Evolutionary conservation across 1,140 invertebrate genomes (phyloP).

Genomic region (Coboldia fuscipes): DNA sequence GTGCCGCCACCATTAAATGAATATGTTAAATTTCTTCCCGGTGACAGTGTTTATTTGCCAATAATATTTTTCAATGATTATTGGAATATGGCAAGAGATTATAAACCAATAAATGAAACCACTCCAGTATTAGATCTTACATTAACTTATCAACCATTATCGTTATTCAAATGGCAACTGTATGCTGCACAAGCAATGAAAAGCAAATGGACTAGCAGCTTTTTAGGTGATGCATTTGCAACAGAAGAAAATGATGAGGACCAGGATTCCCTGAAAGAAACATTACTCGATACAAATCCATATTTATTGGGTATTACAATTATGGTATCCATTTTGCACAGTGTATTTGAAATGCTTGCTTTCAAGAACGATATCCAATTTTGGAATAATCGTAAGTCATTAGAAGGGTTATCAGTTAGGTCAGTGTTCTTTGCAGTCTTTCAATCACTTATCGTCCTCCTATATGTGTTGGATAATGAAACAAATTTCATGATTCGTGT

Average conservation of each 20-base stretch:
- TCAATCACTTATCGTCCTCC: slow-evolving; percentile 80
- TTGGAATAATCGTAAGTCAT: slow-evolving; percentile 92
- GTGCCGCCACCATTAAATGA: slow-evolving; percentile 84
- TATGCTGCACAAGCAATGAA: slow-evolving; percentile 89
- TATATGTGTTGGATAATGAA: slow-evolving; percentile 97
- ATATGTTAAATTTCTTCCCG: slow-evolving; percentile 73
- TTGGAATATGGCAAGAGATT: slow-evolving; percentile 95
- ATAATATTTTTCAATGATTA: slow-evolving; percentile 94
- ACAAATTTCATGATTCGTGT: slow-evolving; percentile 90
- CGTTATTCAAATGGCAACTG: slow-evolving; percentile 93
- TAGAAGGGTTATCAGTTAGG: slow-evolving; percentile 92
- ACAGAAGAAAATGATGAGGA: slow-evolving; percentile 63
- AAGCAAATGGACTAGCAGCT: slow-evolving; percentile 39
- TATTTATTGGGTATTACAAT: slow-evolving; percentile 85
- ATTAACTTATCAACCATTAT: slow-evolving; percentile 83
- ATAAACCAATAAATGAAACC: slow-evolving; percentile 81
- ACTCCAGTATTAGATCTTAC: slow-evolving; percentile 43
- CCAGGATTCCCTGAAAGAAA: slow-evolving; percentile 93
- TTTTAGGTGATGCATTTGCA: slow-evolving; percentile 18
- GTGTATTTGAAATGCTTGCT: slow-evolving; percentile 92
- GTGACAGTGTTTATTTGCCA: slow-evolving; percentile 72
- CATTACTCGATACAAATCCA: slow-evolving; percentile 91
- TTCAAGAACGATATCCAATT: slow-evolving; percentile 99
- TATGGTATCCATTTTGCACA: slow-evolving; percentile 85
- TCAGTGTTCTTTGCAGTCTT: slow-evolving; percentile 99